phyloP scores from a whole-genome alignment of 30 jellyfish, hydroid and myxozoan genomes.

The Sanderia malayensis region DNA sequence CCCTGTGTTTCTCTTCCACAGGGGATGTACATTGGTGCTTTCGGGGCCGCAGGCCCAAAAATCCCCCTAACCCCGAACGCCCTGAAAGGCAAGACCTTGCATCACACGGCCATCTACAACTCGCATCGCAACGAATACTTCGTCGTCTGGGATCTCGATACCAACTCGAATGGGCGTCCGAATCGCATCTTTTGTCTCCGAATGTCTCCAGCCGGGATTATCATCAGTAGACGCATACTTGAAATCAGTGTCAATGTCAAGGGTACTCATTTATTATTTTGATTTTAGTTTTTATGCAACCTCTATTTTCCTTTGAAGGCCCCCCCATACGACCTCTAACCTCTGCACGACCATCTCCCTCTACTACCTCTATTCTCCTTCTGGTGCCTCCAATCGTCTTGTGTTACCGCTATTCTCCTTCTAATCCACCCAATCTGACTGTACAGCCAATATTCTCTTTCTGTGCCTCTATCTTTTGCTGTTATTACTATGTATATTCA shows the following conservation, averaged over 20 bases:
- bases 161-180: slow-evolving; percentile 54
- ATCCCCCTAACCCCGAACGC: slow-evolving; percentile 40
- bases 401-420: no score
- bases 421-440: no score
- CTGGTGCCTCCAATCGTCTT: no score
- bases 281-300: background rate
- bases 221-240: slow-evolving; percentile 26
- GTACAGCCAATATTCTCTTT: no score
- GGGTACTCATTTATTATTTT: background rate
- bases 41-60: slow-evolving; percentile 29
- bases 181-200: slow-evolving; percentile 46
- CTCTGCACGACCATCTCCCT: no score
- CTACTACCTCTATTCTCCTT: no score
- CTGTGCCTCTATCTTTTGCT: no score
- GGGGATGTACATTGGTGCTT: slow-evolving; percentile 69
- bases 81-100: slow-evolving; percentile 41
- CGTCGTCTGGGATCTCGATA: slow-evolving; percentile 62
- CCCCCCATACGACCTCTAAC: no score
- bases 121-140: slow-evolving; percentile 44
- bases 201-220: slow-evolving; percentile 29
- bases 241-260: slow-evolving; percentile 26
- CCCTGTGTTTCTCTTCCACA: no score
- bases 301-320: no score
- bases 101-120: slow-evolving; percentile 55
- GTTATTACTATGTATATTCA: no score